Base-by-base conservation (phyloP, 1,140 invertebrate genomes). In the Maniola jurtina region DNA sequence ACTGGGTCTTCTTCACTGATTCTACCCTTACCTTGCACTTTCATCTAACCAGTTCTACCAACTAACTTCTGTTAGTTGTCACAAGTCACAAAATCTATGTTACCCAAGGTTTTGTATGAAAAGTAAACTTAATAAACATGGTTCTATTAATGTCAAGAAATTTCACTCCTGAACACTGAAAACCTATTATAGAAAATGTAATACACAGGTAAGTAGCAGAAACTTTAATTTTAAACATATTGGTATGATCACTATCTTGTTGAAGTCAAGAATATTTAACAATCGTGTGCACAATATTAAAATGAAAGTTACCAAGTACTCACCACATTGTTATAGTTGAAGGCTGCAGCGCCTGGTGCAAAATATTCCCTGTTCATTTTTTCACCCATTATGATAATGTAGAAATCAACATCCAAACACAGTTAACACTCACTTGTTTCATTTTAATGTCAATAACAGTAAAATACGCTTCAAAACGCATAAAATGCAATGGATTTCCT, bases 241-340 rank as follows among this genome's bases (percentile, higher is more conserved):
- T 25, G 1, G 25, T 25, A 25, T 25, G 25, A 25, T 4, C 8
- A 42, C 40, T 42, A 2, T 1, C 40, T 42, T 9, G 13, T 13
- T 42, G 9, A 2, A 2, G 40, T 10, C 13, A 13, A 1, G 5
- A 2, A 5, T 42, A 42, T 42, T 42, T 13, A 13, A 42, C 8
- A 48, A 2, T 3, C 6, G 2, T 7, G 38, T 48, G 45, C 16
- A 52, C 15, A 25, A 34, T 55, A 33, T 11, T 55, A 34, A 55
- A 50, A 50, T 48, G 42, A 60, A 47, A 60, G 15, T 47, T 11
- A n/a, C 1, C 25, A 66, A 61, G 60, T 56, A 82, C 84, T 86
- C 72, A 89, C 85, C 87, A 88, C 83, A 87, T 89, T 88, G 68
- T 87, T 87, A 61, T 83, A 89, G 68, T 89, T 89, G 81, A 87